phyloP scores from a whole-genome alignment of 2,888 invertebrate genomes.

The Pollenia angustigena region DNA sequence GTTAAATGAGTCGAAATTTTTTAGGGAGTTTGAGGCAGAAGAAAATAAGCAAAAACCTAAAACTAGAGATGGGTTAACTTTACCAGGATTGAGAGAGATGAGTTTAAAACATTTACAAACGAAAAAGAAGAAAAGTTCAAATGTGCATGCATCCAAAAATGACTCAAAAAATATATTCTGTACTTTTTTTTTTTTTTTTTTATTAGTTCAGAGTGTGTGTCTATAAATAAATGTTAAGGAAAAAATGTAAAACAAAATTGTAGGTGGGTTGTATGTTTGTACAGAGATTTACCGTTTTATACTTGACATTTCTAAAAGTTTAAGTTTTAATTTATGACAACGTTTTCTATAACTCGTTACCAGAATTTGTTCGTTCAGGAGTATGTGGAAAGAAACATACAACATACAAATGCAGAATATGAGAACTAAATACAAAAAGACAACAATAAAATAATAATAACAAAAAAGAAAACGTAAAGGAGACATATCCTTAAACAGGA shows the following conservation, averaged over 20 bases:
- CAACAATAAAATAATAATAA: slow-evolving; percentile 47
- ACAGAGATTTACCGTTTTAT: slow-evolving; percentile 84
- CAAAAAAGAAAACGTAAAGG: slow-evolving; percentile 3
- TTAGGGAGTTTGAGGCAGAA: not conserved
- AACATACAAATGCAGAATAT: slow-evolving; percentile 35
- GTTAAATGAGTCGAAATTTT: slow-evolving; percentile 62
- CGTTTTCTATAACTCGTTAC: slow-evolving; percentile 81
- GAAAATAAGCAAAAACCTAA: not conserved
- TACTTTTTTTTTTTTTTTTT: not conserved
- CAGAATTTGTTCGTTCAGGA: slow-evolving; percentile 1
- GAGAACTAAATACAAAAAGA: slow-evolving; percentile 45
- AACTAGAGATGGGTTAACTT: slow-evolving; percentile 27
- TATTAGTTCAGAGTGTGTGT: not conserved
- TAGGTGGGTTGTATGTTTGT: slow-evolving; percentile 72
- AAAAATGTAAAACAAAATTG: slow-evolving; percentile 45
- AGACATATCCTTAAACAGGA: slow-evolving; percentile 63
- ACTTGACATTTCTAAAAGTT: slow-evolving; percentile 84
- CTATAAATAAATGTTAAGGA: slow-evolving; percentile 7
- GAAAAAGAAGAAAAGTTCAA: slow-evolving; percentile 51
- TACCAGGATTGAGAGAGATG: slow-evolving; percentile 56
- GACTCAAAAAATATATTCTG: slow-evolving; percentile 15
- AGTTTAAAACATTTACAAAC: slow-evolving; percentile 64
- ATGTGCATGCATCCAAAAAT: slow-evolving; percentile 76
- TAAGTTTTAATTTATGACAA: slow-evolving; percentile 85
- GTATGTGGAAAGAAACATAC: slow-evolving; percentile 21